A percentile compares a stretch with the other conserved stretches of the same genome.
Conservation (phyloP, 2,888 invertebrate genomes). For the Philereme transversata region DNA sequence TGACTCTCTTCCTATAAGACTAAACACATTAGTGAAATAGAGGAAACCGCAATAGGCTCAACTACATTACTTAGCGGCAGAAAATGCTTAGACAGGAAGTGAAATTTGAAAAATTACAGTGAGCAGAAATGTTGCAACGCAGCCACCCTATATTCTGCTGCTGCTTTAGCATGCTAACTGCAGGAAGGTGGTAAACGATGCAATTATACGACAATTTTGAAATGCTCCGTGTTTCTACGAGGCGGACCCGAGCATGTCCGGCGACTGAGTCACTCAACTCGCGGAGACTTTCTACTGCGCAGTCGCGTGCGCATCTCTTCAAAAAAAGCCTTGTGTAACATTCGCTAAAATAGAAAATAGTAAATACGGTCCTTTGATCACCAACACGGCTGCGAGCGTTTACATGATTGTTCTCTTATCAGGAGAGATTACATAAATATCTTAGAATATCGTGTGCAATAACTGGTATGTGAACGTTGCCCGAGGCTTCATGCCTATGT, state of each 20-base stretch:
- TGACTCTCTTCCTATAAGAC: too few species aligned
- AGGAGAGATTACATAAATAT: constrained; percentile 35
- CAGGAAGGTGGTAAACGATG: constrained; percentile 54
- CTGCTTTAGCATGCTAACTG: constrained; percentile 42
- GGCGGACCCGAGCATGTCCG: constrained; percentile 49
- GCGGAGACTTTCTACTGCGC: constrained; percentile 68
- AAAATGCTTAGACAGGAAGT: constrained; percentile 32
- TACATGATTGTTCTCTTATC: constrained; percentile 39
- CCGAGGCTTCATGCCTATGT: constrained; percentile 25
- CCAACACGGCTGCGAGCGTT: constrained; percentile 37
- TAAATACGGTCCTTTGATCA: constrained; percentile 51
- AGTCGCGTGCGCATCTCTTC: constrained; percentile 61
- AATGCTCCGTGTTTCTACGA: constrained; percentile 54
- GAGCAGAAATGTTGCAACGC: constrained; percentile 22
- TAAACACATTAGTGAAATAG: neutral
- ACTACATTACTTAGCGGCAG: constrained; percentile 18
- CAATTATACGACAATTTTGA: constrained; percentile 66
- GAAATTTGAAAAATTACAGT: constrained; percentile 37
- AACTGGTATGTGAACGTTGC: constrained; percentile 32
- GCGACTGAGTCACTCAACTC: constrained; percentile 66
- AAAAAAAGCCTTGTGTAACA: constrained; percentile 65
- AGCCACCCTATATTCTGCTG: constrained; percentile 44
- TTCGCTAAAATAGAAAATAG: constrained; percentile 75
- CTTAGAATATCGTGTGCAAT: constrained; percentile 36
- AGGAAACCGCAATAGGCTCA: constrained; percentile 16